Conservation (phyloP, 30 jellyfish, hydroid and myxozoan species). For the Hydractinia echinata region DNA sequence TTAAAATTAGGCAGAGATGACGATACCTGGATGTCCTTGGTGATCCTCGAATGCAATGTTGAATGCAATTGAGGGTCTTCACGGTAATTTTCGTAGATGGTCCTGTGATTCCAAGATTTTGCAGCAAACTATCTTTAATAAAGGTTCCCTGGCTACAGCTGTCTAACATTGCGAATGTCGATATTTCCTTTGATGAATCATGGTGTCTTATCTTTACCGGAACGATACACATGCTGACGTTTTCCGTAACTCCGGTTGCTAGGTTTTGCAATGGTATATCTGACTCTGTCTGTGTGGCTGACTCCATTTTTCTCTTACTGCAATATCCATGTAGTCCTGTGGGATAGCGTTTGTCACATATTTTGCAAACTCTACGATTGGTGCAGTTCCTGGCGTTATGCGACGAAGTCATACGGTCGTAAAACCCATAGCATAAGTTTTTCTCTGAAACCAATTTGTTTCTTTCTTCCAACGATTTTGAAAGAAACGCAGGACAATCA, state of each 20-base stretch:
- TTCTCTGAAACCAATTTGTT: neutral
- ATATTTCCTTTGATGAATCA: neutral
- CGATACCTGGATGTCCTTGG: neutral
- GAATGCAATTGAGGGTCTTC: neutral
- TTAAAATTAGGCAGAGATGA: neutral
- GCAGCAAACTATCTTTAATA: neutral
- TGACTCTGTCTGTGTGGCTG: neutral
- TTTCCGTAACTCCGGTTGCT: neutral
- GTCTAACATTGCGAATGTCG: neutral
- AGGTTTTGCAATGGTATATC: neutral
- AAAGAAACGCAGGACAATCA: neutral
- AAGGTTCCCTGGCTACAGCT: neutral
- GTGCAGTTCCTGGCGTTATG: conserved; percentile 1
- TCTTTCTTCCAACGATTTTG: neutral
- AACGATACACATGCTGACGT: neutral
- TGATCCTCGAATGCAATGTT: neutral
- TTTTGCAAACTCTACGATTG: neutral
- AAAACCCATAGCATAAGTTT: neutral
- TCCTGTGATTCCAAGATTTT: neutral
- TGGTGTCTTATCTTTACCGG: neutral
- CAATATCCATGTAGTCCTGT: neutral
- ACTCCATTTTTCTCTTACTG: neutral
- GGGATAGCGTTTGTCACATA: neutral
- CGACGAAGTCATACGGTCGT: neutral
- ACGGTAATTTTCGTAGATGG: neutral